Base-by-base conservation (phyloP, 1,140 invertebrate genomes). In the Orussus abietinus region DNA sequence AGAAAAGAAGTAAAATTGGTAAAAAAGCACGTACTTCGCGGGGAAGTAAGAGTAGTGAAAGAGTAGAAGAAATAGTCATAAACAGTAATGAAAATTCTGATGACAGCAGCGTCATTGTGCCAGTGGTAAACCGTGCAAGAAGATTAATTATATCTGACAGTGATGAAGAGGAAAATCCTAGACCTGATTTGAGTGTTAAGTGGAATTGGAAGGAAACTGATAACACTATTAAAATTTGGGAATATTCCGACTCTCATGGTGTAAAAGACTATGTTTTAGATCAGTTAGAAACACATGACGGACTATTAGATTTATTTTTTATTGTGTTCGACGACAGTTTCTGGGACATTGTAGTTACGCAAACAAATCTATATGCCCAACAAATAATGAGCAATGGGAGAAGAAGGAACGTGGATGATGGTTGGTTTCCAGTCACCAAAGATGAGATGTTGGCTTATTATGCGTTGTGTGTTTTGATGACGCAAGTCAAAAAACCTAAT, bases 381-480 rank as follows among this genome's bases (percentile, higher is more conserved):
- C n/a, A n/a, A n/a, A n/a, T n/a, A n/a, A n/a, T n/a, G n/a, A n/a
- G n/a, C n/a, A n/a, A n/a, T n/a, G n/a, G n/a, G n/a, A n/a, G n/a
- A n/a, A n/a, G n/a, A n/a, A n/a, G n/a, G n/a, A n/a, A n/a, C n/a
- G n/a, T n/a, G n/a, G 42, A 30, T 32, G 42, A 34, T 10, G 12
- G 11, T 40, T 45, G 43, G 37, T 39, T 20, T 13, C 21, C 31
- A 18, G 30, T 45, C 28, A 37, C 13, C 4, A 12, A 13, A 9
- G 17, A 33, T 20, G 31, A 40, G 29, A 34, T 33, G 10, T 12
- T 10, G 20, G 25, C 15, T 9, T 39, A 39, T 21, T 38, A 28
- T 28, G 35, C 29, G 4, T 11, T 45, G 9, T 38, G 26, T 31
- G 33, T 38, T 38, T 25, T 45, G 13, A 45, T 45, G 29, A 9